These are phyloP conservation scores for Chroicocephalus ridibundus DNA, from an alignment of 2,113 vertebrate species.

Conservation along the genomic window DNA sequence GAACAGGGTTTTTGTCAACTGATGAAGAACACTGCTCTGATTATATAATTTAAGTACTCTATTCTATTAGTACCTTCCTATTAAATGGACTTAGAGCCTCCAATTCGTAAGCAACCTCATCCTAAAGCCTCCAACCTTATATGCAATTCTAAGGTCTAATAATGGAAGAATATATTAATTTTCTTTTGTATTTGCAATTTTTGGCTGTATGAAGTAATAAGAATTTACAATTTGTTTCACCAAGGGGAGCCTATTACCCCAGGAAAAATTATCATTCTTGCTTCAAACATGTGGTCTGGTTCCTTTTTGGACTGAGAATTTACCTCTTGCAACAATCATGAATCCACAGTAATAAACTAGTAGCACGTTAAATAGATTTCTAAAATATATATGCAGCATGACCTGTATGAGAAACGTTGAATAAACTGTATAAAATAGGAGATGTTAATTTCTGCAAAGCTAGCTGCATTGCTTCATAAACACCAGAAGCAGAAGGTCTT, in stretches of 20 bases:
- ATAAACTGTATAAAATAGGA: not conserved
- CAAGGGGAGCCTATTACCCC: constrained; percentile 25
- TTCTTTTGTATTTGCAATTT: constrained; percentile 62
- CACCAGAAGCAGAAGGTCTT: not conserved
- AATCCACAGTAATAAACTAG: not conserved
- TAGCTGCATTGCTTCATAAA: not conserved
- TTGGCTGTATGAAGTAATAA: constrained; percentile 46
- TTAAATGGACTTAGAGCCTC: not conserved
- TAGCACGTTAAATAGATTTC: not conserved
- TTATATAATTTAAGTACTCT: constrained; percentile 58
- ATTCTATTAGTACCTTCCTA: constrained; percentile 34
- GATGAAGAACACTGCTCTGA: constrained; percentile 53
- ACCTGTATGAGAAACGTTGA: not conserved
- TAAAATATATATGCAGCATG: not conserved
- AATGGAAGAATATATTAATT: constrained; percentile 51
- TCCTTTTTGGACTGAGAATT: not conserved
- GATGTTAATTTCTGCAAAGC: not conserved
- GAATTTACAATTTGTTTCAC: constrained; percentile 68
- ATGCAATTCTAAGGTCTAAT: constrained; percentile 33
- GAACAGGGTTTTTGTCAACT: constrained; percentile 54
- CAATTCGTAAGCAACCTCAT: not conserved
- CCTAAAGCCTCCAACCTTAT: not conserved
- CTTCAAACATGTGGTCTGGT: not conserved
- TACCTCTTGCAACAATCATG: not conserved
- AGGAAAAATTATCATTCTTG: constrained; percentile 30